Evolutionary conservation across 2,113 vertebrate species (phyloP).

Genomic region (Dipodomys spectabilis): DNA sequence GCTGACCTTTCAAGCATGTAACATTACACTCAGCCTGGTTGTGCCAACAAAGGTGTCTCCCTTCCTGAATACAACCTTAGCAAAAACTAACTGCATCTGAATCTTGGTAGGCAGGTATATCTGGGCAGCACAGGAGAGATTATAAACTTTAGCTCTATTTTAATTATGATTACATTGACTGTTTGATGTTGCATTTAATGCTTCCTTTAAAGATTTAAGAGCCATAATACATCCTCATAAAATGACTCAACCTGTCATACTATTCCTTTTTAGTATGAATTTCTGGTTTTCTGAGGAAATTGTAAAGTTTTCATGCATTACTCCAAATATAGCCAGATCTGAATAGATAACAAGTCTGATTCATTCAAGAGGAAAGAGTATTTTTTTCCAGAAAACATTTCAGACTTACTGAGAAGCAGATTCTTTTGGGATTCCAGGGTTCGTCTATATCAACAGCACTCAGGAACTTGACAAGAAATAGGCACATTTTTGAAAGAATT

Average conservation of each 20-base stretch:
- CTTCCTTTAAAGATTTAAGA: constrained; percentile 67
- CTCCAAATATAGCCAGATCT: constrained; percentile 58
- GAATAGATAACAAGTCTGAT: constrained; percentile 51
- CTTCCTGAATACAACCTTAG: constrained; percentile 2
- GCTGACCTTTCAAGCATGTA: no score
- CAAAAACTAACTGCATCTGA: background rate
- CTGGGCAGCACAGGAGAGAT: background rate
- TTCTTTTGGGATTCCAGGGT: background rate
- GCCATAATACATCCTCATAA: constrained; percentile 66
- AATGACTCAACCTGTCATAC: constrained; percentile 61
- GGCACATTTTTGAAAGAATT: constrained; percentile 58
- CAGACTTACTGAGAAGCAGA: constrained; percentile 42
- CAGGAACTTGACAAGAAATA: constrained; percentile 52
- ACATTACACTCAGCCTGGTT: no score
- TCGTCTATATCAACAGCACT: background rate
- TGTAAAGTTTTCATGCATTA: constrained; percentile 70
- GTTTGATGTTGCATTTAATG: constrained; percentile 60
- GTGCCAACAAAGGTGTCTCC: background rate
- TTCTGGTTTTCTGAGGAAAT: constrained; percentile 44
- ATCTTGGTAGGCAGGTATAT: background rate
- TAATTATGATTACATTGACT: constrained; percentile 69
- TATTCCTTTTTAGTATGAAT: constrained; percentile 62
- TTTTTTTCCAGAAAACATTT: constrained; percentile 56
- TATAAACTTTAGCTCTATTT: constrained; percentile 37
- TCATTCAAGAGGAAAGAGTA: constrained; percentile 47